A percentile compares a stretch with the other conserved stretches of the same genome.
Evolutionary conservation across 2,797 vertebrate species (phyloP).

Genomic region (Anabas testudineus): DNA sequence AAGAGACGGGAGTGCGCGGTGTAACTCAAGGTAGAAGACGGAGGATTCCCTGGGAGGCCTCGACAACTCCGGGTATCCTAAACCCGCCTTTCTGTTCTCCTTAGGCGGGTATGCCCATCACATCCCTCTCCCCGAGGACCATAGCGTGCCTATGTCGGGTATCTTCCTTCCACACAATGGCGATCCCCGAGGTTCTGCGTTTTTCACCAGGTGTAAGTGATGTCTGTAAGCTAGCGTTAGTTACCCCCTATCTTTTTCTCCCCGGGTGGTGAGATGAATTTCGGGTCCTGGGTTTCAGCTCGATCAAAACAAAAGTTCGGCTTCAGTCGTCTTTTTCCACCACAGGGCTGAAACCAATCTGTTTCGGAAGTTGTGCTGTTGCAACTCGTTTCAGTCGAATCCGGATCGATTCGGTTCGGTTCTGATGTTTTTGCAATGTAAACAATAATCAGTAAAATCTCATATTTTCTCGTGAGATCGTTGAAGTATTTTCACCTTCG

Average conservation of each 20-base stretch:
- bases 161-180: constrained; percentile 74
- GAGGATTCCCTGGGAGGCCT: constrained; percentile 81
- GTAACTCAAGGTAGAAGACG: constrained; percentile 60
- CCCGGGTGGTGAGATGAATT: constrained; percentile 71
- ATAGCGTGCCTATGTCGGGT: constrained; percentile 59
- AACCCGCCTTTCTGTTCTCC: constrained; percentile 74
- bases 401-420: constrained; percentile 93
- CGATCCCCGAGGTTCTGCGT: constrained; percentile 70
- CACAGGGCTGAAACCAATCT: constrained; percentile 55
- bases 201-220: constrained; percentile 69
- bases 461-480: constrained; percentile 94
- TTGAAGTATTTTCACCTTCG: constrained; percentile 78
- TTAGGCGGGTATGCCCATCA: constrained; percentile 79
- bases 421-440: constrained; percentile 89
- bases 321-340: constrained; percentile 60
- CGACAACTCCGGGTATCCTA: constrained; percentile 75
- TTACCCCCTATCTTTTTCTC: constrained; percentile 62
- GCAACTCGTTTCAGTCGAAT: constrained; percentile 79
- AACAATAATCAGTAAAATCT: constrained; percentile 94
- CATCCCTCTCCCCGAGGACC: constrained; percentile 72
- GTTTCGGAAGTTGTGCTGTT: constrained; percentile 68
- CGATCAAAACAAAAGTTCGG: constrained; percentile 81
- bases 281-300: constrained; percentile 66
- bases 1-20: constrained; percentile 37
- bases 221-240: constrained; percentile 63